Evolutionary conservation across 2,113 vertebrate species (phyloP).

Genomic region (Phalacrocorax aristotelis): DNA sequence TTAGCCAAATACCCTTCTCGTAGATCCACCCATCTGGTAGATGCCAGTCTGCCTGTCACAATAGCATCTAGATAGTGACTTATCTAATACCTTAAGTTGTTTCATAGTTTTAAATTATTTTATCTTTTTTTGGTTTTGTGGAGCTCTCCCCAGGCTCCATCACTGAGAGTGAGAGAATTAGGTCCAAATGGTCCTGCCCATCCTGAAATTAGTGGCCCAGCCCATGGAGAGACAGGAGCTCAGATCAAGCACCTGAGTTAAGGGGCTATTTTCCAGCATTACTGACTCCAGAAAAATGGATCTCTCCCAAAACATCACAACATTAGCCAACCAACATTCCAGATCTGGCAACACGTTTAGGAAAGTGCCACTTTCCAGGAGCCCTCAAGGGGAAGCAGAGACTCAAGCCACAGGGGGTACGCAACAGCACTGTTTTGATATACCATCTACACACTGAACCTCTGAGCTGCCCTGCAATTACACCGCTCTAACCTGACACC

Average conservation of each 20-base stretch:
- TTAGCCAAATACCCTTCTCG: not conserved
- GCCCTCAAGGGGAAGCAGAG: accelerated
- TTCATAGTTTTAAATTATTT: not conserved
- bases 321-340: not conserved
- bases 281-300: not conserved
- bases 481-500: not conserved
- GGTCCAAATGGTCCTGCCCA: not conserved
- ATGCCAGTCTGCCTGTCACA: not conserved
- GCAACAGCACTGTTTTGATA: not conserved
- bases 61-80: not conserved
- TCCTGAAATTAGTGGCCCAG: not conserved
- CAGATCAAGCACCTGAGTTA: not conserved
- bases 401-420: accelerated
- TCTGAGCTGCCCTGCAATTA: not conserved
- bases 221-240: not conserved
- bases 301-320: not conserved
- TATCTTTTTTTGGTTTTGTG: not conserved
- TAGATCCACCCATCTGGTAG: not conserved
- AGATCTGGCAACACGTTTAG: not conserved
- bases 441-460: accelerated
- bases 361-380: not conserved
- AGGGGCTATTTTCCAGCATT: not conserved
- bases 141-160: not conserved
- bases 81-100: not conserved
- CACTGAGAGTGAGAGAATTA: not conserved